Evolutionary conservation across 2,113 vertebrate genomes (phyloP).

Genomic region (Eptesicus fuscus): DNA sequence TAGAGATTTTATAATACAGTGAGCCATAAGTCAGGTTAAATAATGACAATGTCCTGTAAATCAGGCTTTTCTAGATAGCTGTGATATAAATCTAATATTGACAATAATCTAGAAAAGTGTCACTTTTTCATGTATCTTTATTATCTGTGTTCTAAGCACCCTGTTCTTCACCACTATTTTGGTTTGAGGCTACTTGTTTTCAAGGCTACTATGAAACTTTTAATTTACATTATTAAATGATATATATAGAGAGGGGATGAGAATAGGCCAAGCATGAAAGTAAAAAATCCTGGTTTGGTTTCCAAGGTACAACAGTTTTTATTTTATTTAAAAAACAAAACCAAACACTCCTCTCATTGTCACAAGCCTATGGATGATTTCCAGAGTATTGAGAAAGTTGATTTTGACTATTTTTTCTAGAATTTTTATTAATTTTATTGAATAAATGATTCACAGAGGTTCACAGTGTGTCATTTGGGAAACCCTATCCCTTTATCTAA

Average conservation of each 20-base stretch:
- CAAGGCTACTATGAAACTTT: neutral
- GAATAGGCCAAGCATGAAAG: neutral
- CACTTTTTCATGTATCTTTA: neutral
- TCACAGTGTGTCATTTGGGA: neutral
- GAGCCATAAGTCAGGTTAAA: neutral
- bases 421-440: neutral
- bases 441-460: neutral
- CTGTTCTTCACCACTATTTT: neutral
- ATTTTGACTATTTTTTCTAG: neutral
- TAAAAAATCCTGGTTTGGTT: neutral
- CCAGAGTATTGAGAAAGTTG: neutral
- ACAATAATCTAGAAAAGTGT: neutral
- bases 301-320: neutral
- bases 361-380: neutral
- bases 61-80: neutral
- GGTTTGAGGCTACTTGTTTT: neutral
- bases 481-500: neutral
- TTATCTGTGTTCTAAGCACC: neutral
- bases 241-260: neutral
- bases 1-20: neutral
- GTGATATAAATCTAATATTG: neutral
- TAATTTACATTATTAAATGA: neutral
- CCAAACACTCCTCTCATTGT: neutral
- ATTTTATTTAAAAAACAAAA: neutral
- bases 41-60: neutral